These are phyloP conservation scores for Pammene aurita DNA, from an alignment of 2,888 invertebrate genomes.

Conservation along the genomic window DNA sequence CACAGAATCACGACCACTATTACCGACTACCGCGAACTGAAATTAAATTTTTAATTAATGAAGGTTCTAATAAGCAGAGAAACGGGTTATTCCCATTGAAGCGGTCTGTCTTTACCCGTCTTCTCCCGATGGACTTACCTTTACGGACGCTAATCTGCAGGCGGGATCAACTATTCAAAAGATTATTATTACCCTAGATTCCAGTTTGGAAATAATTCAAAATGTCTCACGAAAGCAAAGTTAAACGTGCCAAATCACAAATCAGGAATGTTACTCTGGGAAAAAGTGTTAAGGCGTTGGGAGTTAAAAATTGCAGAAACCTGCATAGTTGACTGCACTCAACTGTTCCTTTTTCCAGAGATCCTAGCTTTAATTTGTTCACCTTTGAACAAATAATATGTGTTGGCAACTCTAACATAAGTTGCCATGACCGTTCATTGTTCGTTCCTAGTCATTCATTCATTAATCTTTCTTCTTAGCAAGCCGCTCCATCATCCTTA, in stretches of 20 bases:
- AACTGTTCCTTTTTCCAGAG: too few species aligned
- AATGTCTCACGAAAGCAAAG: conserved; percentile 13
- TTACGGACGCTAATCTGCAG: conserved; percentile 18
- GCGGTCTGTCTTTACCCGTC: conserved; percentile 24
- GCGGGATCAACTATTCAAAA: conserved; percentile 9
- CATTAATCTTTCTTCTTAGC: too few species aligned
- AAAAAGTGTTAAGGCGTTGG: conserved; percentile 20
- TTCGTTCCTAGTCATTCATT: too few species aligned
- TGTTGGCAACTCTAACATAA: too few species aligned
- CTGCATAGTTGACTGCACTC: conserved; percentile 13
- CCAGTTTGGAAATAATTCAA: conserved; percentile 1
- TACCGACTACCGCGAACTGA: conserved; percentile 37
- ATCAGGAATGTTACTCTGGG: conserved; percentile 10
- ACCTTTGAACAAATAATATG: too few species aligned
- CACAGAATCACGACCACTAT: conserved; percentile 40
- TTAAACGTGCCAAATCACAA: conserved; percentile 5
- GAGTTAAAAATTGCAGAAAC: conserved; percentile 17
- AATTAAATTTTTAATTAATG: conserved; percentile 42
- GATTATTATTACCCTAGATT: conserved; percentile 12
- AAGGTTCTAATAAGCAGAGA: conserved; percentile 37
- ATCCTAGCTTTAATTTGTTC: too few species aligned
- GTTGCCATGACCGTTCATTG: too few species aligned
- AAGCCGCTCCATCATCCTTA: too few species aligned
- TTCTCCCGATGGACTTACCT: conserved; percentile 20
- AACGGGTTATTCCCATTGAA: conserved; percentile 38